phyloP scores from a whole-genome alignment of 1,140 invertebrate genomes.

The Lanistes nyassanus region DNA sequence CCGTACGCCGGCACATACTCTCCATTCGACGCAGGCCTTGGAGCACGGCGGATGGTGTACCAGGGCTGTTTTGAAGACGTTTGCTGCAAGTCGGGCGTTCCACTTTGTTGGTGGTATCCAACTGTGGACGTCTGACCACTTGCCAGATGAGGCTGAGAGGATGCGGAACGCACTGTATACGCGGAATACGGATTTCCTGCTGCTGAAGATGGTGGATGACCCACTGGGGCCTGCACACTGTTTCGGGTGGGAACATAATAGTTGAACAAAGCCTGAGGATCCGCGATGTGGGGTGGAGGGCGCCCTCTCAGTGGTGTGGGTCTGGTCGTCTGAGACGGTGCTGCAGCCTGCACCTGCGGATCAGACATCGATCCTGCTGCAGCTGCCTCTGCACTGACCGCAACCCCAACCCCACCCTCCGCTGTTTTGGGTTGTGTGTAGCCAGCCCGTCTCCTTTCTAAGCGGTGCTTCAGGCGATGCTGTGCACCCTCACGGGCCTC shows the following conservation, averaged over 20 bases:
- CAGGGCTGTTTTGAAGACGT: slow-evolving; percentile 28
- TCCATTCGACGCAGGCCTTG: slow-evolving; percentile 13
- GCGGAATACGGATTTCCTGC: slow-evolving; percentile 23
- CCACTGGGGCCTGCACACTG: slow-evolving; percentile 21
- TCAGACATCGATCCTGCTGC: slow-evolving; percentile 20
- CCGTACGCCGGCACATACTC: slow-evolving; percentile 33
- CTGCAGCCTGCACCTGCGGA: background rate
- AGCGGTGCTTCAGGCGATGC: slow-evolving; percentile 22
- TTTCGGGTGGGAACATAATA: slow-evolving; percentile 37
- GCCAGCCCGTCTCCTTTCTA: slow-evolving; percentile 29
- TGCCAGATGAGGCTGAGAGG: slow-evolving; percentile 15
- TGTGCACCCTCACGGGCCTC: slow-evolving; percentile 9
- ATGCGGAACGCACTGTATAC: background rate
- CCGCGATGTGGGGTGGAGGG: background rate
- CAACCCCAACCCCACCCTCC: slow-evolving; percentile 28
- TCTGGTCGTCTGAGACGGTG: background rate
- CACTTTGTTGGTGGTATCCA: slow-evolving; percentile 4
- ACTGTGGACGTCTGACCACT: background rate
- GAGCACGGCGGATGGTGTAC: slow-evolving; percentile 26
- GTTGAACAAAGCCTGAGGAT: slow-evolving; percentile 30
- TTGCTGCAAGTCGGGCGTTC: slow-evolving; percentile 4
- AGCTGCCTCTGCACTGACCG: slow-evolving; percentile 37
- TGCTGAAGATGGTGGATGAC: slow-evolving; percentile 25
- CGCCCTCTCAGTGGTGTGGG: background rate
- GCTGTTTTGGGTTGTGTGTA: slow-evolving; percentile 24